Evolutionary conservation across 2,888 invertebrate species (phyloP).

Genomic region (Agrotis puta): DNA sequence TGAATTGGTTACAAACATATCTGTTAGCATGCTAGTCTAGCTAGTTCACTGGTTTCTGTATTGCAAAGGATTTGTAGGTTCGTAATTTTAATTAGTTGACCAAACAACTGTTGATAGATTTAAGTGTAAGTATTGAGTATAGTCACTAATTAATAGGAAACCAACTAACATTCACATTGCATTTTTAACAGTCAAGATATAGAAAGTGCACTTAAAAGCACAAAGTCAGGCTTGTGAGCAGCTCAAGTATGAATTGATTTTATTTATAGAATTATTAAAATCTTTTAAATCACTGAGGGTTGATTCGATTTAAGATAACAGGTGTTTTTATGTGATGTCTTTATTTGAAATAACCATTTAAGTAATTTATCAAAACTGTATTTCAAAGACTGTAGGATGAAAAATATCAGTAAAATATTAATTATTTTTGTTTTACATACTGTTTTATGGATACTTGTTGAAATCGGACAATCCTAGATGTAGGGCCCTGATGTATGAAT

Average conservation of each 20-base stretch:
- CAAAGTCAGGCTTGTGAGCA: constrained; percentile 39
- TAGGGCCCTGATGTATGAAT: constrained; percentile 45
- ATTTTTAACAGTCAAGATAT: not conserved
- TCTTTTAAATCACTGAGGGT: constrained; percentile 41
- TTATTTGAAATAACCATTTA: constrained; percentile 14
- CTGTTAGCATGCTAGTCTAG: constrained; percentile 16
- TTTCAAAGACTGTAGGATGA: constrained; percentile 8
- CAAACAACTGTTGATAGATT: not conserved
- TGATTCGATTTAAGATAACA: constrained; percentile 30
- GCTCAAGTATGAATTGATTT: constrained; percentile 38
- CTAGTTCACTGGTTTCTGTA: not conserved
- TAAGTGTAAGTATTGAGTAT: constrained; percentile 9
- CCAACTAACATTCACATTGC: not conserved
- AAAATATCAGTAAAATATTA: constrained; percentile 20
- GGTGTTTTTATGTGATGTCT: not conserved
- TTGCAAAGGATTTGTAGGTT: not conserved
- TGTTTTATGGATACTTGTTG: constrained; percentile 35
- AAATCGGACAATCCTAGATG: constrained; percentile 15
- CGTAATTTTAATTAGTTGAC: not conserved
- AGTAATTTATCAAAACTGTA: constrained; percentile 1
- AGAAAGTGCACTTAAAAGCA: not conserved
- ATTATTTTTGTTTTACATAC: constrained; percentile 24
- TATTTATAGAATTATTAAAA: constrained; percentile 24
- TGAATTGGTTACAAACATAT: constrained; percentile 41
- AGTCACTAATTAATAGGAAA: constrained; percentile 2